Evolutionary conservation across 2,113 vertebrate genomes (phyloP).

Genomic region (human (Homo sapiens)): DNA sequence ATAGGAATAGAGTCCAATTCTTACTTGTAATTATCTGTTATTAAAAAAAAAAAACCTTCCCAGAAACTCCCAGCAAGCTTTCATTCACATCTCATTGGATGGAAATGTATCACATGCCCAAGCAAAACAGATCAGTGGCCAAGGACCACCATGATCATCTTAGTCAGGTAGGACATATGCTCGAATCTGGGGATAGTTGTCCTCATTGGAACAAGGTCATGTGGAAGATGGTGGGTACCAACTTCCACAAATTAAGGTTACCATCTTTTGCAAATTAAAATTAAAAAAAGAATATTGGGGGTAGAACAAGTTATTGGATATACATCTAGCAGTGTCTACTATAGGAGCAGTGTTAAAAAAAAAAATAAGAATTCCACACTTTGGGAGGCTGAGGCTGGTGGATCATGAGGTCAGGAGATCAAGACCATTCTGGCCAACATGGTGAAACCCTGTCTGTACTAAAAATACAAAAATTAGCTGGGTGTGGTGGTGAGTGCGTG

Average conservation of each 20-base stretch:
- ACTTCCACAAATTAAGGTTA: neutral
- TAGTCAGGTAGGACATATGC: neutral
- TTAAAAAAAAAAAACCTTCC: neutral
- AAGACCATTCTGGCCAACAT: too few species aligned
- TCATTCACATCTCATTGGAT: neutral
- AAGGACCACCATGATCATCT: neutral
- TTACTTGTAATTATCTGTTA: constrained; percentile 11
- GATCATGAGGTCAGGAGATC: too few species aligned
- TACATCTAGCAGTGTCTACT: neutral
- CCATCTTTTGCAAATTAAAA: neutral
- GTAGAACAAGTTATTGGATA: neutral
- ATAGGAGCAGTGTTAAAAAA: neutral
- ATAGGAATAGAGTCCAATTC: neutral
- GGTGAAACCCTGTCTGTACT: too few species aligned
- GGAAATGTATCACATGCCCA: neutral
- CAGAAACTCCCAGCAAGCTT: neutral
- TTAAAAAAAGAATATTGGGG: neutral
- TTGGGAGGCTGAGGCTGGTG: too few species aligned
- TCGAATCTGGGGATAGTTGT: neutral
- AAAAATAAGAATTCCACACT: neutral
- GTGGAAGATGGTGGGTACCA: neutral
- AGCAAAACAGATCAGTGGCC: neutral
- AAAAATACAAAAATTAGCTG: too few species aligned
- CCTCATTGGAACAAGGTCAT: neutral
- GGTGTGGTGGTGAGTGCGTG: too few species aligned